These are phyloP conservation scores for Columba janthina DNA, from an alignment of 2,113 vertebrate species.

Conservation along the genomic window DNA sequence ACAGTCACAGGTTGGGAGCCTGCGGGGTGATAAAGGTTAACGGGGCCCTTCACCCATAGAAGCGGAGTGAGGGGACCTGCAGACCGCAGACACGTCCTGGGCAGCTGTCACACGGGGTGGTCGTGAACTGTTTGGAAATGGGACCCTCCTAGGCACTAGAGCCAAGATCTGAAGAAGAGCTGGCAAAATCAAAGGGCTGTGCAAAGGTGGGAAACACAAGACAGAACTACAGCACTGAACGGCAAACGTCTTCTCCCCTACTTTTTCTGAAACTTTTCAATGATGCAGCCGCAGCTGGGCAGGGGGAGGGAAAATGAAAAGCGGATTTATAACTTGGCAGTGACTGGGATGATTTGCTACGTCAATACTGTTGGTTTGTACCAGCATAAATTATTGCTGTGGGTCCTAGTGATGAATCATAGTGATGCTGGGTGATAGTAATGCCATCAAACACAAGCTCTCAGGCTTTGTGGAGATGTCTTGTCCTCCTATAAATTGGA, in stretches of 20 bases:
- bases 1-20: not conserved
- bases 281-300: not conserved
- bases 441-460: not conserved
- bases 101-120: too few species aligned
- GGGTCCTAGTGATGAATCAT: not conserved
- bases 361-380: not conserved
- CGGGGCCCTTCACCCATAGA: fast-evolving
- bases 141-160: too few species aligned
- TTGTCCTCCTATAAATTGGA: not conserved
- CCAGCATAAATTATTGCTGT: not conserved
- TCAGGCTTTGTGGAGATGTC: not conserved
- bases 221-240: not conserved
- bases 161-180: too few species aligned
- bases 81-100: not conserved
- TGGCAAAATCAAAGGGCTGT: too few species aligned
- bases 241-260: not conserved
- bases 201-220: too few species aligned
- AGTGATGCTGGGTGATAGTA: not conserved
- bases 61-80: not conserved
- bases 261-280: not conserved
- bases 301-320: not conserved
- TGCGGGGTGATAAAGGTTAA: fast-evolving
- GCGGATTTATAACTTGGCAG: not conserved
- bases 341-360: not conserved
- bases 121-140: too few species aligned